Conservation (phyloP, 2,797 vertebrate genomes). For the Pristis pectinata region DNA sequence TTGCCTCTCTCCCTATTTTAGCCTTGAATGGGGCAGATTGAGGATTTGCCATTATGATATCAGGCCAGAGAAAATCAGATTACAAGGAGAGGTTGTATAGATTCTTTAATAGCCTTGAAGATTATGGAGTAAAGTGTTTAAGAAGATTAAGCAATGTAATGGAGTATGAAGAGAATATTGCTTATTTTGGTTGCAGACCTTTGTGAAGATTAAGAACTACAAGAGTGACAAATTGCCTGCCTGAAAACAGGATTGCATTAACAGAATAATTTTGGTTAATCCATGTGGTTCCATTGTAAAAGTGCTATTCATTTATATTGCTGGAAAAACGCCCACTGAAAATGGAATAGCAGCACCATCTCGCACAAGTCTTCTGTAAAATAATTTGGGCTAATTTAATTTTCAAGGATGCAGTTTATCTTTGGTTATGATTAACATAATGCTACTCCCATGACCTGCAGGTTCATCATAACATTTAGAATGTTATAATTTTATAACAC, state of each 20-base stretch:
- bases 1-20: background rate
- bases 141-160: background rate
- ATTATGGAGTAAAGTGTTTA: background rate
- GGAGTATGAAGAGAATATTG: background rate
- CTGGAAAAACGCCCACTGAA: background rate
- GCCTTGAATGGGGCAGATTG: background rate
- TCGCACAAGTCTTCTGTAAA: background rate
- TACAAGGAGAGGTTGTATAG: background rate
- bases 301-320: background rate
- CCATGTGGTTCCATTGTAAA: background rate
- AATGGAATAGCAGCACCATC: background rate
- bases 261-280: background rate
- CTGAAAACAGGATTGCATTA: background rate
- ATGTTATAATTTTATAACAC: background rate
- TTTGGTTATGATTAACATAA: background rate
- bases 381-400: background rate
- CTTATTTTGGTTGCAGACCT: background rate
- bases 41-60: background rate
- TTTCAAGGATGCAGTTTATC: background rate
- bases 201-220: background rate
- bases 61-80: too few relatives aligned
- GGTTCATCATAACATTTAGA: background rate
- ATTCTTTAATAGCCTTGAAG: background rate
- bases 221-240: background rate
- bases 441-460: background rate